These are phyloP conservation scores for Lichenostomus cassidix DNA, from an alignment of 2,113 vertebrate species.

Conservation along the genomic window DNA sequence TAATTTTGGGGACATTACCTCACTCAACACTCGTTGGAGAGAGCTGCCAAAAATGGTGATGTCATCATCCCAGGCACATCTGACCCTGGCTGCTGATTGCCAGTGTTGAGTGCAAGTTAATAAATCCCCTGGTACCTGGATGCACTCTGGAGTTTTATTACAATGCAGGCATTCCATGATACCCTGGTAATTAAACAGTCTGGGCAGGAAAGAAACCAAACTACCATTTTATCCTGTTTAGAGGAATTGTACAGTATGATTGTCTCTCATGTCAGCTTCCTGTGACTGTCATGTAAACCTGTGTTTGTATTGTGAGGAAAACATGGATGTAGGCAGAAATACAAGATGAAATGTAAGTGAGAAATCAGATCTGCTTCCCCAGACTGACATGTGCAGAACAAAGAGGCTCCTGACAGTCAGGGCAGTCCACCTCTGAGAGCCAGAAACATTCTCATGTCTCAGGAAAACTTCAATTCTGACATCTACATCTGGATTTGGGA, in stretches of 20 bases:
- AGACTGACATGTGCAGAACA: background rate
- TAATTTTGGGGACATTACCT: conserved; percentile 84
- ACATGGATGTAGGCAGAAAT: background rate
- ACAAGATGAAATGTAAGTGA: background rate
- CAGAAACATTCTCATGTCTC: background rate
- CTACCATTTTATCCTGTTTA: conserved; percentile 63
- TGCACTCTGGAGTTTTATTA: conserved; percentile 79
- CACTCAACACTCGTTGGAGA: conserved; percentile 76
- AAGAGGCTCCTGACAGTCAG: background rate
- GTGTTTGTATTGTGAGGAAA: background rate
- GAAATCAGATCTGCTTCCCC: background rate
- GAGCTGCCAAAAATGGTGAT: conserved; percentile 80
- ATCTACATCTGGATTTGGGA: background rate
- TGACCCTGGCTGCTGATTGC: conserved; percentile 80
- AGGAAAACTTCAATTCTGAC: background rate
- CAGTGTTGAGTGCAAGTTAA: conserved; percentile 77
- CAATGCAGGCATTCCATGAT: conserved; percentile 76
- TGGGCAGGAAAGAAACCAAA: conserved; percentile 62
- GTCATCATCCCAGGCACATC: conserved; percentile 78
- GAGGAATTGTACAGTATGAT: conserved; percentile 70
- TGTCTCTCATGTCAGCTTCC: conserved; percentile 58
- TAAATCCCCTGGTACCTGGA: conserved; percentile 80
- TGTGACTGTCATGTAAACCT: conserved; percentile 37
- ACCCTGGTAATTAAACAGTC: conserved; percentile 74
- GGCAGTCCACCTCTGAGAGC: background rate